phyloP scores from a whole-genome alignment of 2,797 vertebrate species.

The Chloroceryle inda region DNA sequence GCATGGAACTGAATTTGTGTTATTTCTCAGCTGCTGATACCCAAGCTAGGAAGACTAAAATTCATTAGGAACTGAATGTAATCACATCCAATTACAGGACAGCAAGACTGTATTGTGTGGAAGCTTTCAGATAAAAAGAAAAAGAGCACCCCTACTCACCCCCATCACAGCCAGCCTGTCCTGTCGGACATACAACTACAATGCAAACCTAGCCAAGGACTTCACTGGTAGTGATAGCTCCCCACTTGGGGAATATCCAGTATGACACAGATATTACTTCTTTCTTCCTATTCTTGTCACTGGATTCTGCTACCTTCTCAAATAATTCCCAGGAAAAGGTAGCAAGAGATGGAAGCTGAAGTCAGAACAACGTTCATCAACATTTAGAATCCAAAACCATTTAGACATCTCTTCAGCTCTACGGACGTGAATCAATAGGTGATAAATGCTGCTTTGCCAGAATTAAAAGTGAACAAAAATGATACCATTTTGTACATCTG shows the following conservation, averaged over 20 bases:
- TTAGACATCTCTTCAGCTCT: background rate
- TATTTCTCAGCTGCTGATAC: background rate
- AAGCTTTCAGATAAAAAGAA: background rate
- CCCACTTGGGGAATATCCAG: background rate
- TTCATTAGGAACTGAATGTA: background rate
- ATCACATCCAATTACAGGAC: background rate
- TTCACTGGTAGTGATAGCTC: background rate
- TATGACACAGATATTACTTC: background rate
- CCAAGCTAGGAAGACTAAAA: background rate
- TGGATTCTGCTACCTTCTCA: background rate
- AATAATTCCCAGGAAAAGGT: background rate
- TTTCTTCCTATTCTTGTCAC: background rate
- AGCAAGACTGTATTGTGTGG: background rate
- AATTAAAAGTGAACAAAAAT: background rate
- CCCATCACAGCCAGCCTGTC: background rate
- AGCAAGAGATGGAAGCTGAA: background rate
- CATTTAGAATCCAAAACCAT: background rate
- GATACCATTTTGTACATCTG: background rate
- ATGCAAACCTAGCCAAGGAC: background rate
- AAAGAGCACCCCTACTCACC: background rate
- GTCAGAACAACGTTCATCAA: background rate
- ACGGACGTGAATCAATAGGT: rapidly evolving
- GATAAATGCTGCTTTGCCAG: background rate
- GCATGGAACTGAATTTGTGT: background rate
- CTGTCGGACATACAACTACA: background rate